Percentiles rank a stretch among this genome's conserved stretches.
phyloP scores from a whole-genome alignment of 2,888 invertebrate genomes.

The Athalia cordata region DNA sequence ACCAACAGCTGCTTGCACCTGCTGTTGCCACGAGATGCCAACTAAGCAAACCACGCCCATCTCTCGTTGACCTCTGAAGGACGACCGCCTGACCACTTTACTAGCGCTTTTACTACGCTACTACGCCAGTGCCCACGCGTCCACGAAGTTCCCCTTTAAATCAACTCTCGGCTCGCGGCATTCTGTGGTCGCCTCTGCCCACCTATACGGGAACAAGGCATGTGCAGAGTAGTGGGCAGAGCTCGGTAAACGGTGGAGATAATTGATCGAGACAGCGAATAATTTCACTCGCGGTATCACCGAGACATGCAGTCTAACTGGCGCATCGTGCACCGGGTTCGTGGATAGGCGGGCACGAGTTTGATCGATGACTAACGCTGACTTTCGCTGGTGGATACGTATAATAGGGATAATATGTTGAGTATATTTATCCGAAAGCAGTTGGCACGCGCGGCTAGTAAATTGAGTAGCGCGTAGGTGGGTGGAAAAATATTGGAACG shows the following conservation, averaged over 20 bases:
- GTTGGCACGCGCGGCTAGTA: conserved; percentile 27
- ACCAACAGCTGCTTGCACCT: conserved; percentile 41
- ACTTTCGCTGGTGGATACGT: not conserved
- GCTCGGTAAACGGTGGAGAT: conserved; percentile 14
- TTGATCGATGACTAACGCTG: conserved; percentile 15
- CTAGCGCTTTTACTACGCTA: conserved; percentile 45
- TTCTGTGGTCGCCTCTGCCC: not conserved
- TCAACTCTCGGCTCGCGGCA: conserved; percentile 37
- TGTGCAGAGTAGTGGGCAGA: not conserved
- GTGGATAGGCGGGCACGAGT: not conserved
- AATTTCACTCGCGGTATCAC: conserved; percentile 30
- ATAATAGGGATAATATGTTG: too few relatives aligned
- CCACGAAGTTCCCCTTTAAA: conserved; percentile 41
- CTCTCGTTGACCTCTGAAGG: conserved; percentile 55
- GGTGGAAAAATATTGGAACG: not conserved
- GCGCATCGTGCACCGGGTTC: not conserved
- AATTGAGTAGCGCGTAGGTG: not conserved
- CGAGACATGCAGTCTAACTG: not conserved
- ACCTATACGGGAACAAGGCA: conserved; percentile 16
- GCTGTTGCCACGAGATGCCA: conserved; percentile 31
- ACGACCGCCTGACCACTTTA: conserved; percentile 50
- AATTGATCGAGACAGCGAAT: conserved; percentile 18
- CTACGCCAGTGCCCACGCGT: conserved; percentile 44
- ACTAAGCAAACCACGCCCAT: conserved; percentile 43
- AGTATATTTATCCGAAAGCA: not conserved